Evolutionary conservation across 2,888 invertebrate genomes (phyloP), one percentile per base, ranked within the genome.

Genomic region (Pyrocoelia pectoralis): DNA sequence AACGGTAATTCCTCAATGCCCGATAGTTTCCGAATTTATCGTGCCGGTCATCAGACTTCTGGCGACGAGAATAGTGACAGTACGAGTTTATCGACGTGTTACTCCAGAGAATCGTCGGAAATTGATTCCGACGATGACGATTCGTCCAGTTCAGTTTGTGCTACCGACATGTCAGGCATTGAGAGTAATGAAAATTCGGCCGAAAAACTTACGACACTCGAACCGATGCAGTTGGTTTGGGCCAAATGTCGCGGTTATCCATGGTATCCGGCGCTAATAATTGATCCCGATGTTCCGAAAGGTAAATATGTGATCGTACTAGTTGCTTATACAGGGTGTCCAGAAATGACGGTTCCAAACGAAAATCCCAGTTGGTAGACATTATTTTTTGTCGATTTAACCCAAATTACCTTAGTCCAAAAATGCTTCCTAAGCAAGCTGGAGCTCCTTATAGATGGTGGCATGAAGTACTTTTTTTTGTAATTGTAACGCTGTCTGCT

Each of bases 191-290:
- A 78, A 9, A 72, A 68, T 10, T 55, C 13, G 1, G 54, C 33
- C 2, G 65, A 59, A 2, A 73, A 80, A 72, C 77, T 79, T n/a
- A n/a, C n/a, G 4, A 79, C 87, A 28, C 79, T 96, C 61, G 91
- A 93, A 74, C 94, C 96, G 1, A 82, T 97, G 66, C 95, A 96
- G 79, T 86, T 97, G 48, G 97, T 98, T 1, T 98, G 97, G 98
- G 97, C 97, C 13, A 97, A 98, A 79, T 97, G 97, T 84, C 88
- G 93, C 70, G 95, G 97, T 15, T 97, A 97, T 83, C 97, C 97
- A 0, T 98, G 97, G 97, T 97, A 97, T 83, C 98, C 97, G 48
- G 97, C 97, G 2, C 83, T 98, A 68, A 97, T 97, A 66, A 95
- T 97, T 67, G 95, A 97, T 81, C 97, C 97, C 0, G 91, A 92